Evolutionary conservation across 2,797 vertebrate species (phyloP).

Genomic region (Momotus momota): DNA sequence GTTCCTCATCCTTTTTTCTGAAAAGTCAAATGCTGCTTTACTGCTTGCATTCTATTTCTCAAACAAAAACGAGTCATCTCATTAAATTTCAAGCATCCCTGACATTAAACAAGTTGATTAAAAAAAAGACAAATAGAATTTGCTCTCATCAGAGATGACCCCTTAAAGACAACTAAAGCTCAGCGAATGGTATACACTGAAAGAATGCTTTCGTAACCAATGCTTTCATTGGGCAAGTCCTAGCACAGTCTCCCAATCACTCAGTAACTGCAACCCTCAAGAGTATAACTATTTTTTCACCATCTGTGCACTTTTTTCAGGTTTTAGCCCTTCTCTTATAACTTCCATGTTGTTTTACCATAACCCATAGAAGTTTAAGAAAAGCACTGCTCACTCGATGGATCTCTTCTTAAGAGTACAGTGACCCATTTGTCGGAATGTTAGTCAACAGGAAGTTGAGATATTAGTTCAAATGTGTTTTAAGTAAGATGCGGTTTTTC

Average conservation of each 20-base stretch:
- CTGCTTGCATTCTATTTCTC: not conserved
- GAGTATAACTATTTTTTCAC: constrained; percentile 56
- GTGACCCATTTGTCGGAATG: not conserved
- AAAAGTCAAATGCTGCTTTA: not conserved
- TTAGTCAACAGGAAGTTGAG: not conserved
- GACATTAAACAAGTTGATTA: not conserved
- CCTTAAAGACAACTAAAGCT: constrained; percentile 45
- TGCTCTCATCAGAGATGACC: constrained; percentile 13
- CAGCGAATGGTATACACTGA: constrained; percentile 53
- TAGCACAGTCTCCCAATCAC: constrained; percentile 29
- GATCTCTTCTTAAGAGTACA: not conserved
- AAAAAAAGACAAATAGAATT: not conserved
- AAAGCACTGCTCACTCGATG: not conserved
- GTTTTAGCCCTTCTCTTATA: not conserved
- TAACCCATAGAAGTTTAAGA: not conserved
- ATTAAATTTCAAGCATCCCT: not conserved
- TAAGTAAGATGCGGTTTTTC: not conserved
- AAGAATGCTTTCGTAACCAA: constrained; percentile 31
- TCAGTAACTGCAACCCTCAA: constrained; percentile 1
- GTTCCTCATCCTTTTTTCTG: not conserved
- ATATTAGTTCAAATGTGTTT: not conserved
- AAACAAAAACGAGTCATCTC: not conserved
- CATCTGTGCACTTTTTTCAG: not conserved
- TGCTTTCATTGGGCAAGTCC: constrained; percentile 25
- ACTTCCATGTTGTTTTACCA: not conserved